Evolutionary conservation across 1,140 invertebrate species (phyloP), one percentile per base, ranked within the genome.

Genomic region (Marisa cornuarietis): DNA sequence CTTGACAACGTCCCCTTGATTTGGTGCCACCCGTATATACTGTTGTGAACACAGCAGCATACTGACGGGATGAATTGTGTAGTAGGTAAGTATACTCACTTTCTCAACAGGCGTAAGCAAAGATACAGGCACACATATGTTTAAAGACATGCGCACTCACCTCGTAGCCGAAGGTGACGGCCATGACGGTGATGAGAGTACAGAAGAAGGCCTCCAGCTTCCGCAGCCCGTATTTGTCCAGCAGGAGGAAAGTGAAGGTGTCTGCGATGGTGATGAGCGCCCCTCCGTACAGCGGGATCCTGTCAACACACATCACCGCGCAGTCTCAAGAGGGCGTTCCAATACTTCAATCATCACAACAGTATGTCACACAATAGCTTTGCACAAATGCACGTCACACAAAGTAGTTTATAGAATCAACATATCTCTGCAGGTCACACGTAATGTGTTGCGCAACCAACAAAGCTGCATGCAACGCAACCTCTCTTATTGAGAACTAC

Each of bases 161-260:
- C 93, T 98, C 95, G 90, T 96, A 98, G 54, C 97, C 96, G 92
- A 98, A 98, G 8, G 95, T 95, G 14, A 96, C 85, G 65, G 94
- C 96, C 97, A 98, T 98, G 1, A 95, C 90, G 5, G 93, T 91
- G 81, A 98, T 98, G 0, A 98, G 92, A 82, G 96, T 92, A 52
- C 93, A 95, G 91, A 98, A 98, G 85, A 98, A 94, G 18, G 95
- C 92, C 91, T 98, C 97, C 79, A 98, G 91, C 91, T 97, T 97
- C 82, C 97, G 92, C 24, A 98, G 92, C 22, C 97, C 97, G 92
- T 97, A 98, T 86, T 96, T 97, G 87, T 98, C 97, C 76, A 98
- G 91, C 81, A 97, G 93, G 79, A 98, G 92, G 92, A 98, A 98
- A n/a, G 96, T 97, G 88, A 98, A 97, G 9, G 97, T 98, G 85